phyloP scores from a whole-genome alignment of 1,140 invertebrate species.

The Caenorhabditis latens region DNA sequence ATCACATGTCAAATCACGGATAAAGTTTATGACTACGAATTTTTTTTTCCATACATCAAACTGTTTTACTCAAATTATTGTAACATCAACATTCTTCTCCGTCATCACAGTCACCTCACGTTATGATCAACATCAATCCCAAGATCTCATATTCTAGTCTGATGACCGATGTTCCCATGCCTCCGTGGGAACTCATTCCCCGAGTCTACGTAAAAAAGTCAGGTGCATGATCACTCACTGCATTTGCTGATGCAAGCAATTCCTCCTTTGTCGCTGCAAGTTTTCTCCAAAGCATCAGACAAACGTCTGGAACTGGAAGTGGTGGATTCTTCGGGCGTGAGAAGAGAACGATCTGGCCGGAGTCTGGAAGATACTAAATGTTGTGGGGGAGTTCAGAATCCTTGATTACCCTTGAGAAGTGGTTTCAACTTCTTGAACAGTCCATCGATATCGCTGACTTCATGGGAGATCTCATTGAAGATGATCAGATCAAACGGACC shows the following conservation, averaged over 20 bases:
- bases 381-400: no score
- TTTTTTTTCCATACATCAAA: no score
- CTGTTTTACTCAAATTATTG: no score
- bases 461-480: slow-evolving; percentile 62
- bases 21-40: no score
- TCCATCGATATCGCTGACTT: slow-evolving; percentile 55
- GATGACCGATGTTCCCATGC: slow-evolving; percentile 22
- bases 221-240: slow-evolving; percentile 12
- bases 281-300: slow-evolving; percentile 61
- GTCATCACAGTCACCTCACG: no score
- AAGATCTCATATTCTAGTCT: neutral
- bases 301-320: slow-evolving; percentile 61
- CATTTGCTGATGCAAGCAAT: slow-evolving; percentile 43
- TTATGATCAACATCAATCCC: neutral
- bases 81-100: no score
- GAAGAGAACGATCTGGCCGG: slow-evolving; percentile 53
- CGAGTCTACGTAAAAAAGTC: neutral
- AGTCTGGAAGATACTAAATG: slow-evolving; percentile 39
- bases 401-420: slow-evolving; percentile 50
- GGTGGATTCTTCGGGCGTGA: slow-evolving; percentile 64
- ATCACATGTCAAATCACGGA: no score
- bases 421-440: slow-evolving; percentile 63
- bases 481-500: slow-evolving; percentile 60
- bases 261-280: slow-evolving; percentile 58
- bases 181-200: neutral